Base-by-base conservation (phyloP, 2,113 vertebrate species). In the Euleptes europaea region DNA sequence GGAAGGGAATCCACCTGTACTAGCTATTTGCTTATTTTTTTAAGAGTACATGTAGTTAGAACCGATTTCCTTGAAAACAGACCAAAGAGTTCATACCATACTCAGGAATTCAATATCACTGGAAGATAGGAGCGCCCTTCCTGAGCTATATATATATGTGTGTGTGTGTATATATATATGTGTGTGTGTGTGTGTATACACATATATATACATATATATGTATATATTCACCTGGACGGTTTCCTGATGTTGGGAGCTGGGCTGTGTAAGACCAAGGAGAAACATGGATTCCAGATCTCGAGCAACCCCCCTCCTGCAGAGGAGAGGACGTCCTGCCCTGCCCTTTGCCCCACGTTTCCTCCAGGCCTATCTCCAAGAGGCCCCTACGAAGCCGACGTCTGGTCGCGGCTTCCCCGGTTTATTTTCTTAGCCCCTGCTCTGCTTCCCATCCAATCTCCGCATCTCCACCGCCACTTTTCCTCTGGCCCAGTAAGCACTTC, bases 251-350 rank as follows among this genome's bases (percentile, higher is more conserved):
- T 31, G 38, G 28, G 19, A 28, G 35, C 7, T 54, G 74, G n/a
- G 54, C n/a, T 47, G 28, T 33, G 19, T 21, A 54, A 10, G 47
- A 57, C 17, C 57, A 14, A 60, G 33, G 75, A 57, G 17, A 21
- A 3, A 7, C 21, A 65, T 51, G 57, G 65, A 49, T 8, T 1
- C 13, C 0, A 0, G 69, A 73, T 38, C 1, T 7, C 44, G 2
- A n/a, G 26, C 47, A 21, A 28, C n/a, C 1, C 7, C n/a, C 60
- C 23, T 35, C 19, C 1, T 2, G 57, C 14, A 42, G 33, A 54
- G 17, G 5, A 35, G 19, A 15, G 26, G 73, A 72, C n/a, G 42
- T 65, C n/a, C 38, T 0, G 51, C 35, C 51, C 28, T n/a, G 70
- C 33, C 65, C 38, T 73, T 66, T 72, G 49, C 65, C 40, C 28